Evolutionary conservation across 2,888 invertebrate genomes (phyloP).

Genomic region (Campoplex nolae): DNA sequence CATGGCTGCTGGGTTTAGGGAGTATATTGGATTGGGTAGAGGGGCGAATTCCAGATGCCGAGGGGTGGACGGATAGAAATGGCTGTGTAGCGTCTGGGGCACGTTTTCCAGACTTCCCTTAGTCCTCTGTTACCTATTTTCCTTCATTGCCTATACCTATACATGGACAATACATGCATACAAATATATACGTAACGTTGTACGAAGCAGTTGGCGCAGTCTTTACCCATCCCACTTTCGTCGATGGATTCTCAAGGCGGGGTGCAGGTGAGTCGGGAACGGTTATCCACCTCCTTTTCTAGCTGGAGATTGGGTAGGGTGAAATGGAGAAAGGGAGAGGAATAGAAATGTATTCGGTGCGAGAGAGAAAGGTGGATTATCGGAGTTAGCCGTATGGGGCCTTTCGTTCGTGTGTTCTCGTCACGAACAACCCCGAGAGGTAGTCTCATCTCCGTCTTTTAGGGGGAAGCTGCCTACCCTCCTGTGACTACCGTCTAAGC

Average conservation of each 20-base stretch:
- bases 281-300: slow-evolving; percentile 23
- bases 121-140: slow-evolving; percentile 58
- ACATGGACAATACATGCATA: slow-evolving; percentile 11
- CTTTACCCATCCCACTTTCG: slow-evolving; percentile 40
- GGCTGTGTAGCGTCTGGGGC: slow-evolving; percentile 71
- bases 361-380: slow-evolving; percentile 37
- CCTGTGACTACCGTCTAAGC: not conserved
- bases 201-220: slow-evolving; percentile 22
- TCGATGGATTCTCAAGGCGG: slow-evolving; percentile 46
- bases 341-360: not conserved
- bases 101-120: slow-evolving; percentile 71
- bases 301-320: slow-evolving; percentile 41
- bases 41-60: slow-evolving; percentile 32
- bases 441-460: slow-evolving; percentile 49
- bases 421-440: slow-evolving; percentile 58
- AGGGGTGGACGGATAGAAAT: slow-evolving; percentile 66
- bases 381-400: slow-evolving; percentile 50
- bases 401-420: slow-evolving; percentile 45
- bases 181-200: not conserved
- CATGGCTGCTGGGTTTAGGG: slow-evolving; percentile 61
- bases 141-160: not conserved
- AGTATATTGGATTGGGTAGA: slow-evolving; percentile 40
- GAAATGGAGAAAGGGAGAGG: slow-evolving; percentile 48
- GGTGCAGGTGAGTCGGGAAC: slow-evolving; percentile 55
- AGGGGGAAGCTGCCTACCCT: slow-evolving; percentile 40